phyloP scores from a whole-genome alignment of 1,140 invertebrate genomes.

The Habropoda laboriosa region DNA sequence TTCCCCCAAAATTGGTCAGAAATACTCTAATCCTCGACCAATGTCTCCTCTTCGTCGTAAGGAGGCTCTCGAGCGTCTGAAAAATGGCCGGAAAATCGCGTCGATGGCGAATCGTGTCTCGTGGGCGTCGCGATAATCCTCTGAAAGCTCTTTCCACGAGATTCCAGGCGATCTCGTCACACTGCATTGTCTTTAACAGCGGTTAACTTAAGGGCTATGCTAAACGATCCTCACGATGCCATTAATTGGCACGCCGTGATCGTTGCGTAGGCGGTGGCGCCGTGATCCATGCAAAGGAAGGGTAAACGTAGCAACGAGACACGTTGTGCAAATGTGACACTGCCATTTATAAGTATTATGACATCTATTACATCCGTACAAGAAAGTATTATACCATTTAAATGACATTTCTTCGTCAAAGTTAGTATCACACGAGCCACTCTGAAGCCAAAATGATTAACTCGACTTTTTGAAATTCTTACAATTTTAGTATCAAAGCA shows the following conservation, averaged over 20 bases:
- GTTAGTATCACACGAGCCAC: too few relatives aligned
- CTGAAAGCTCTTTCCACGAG: conserved; percentile 45
- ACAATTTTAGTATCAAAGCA: too few relatives aligned
- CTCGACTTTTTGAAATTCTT: too few relatives aligned
- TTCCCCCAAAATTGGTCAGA: too few relatives aligned
- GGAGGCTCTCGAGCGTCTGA: too few relatives aligned
- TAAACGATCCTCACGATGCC: conserved; percentile 36
- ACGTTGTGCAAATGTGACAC: background rate
- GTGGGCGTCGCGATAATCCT: conserved; percentile 39
- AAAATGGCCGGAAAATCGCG: conserved; percentile 7
- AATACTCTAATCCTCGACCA: too few relatives aligned
- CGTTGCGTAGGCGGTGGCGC: conserved; percentile 25
- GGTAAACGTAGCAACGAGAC: background rate
- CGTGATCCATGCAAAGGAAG: background rate
- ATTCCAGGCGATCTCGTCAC: conserved; percentile 53
- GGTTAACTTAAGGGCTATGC: conserved; percentile 17
- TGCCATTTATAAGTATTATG: too few relatives aligned
- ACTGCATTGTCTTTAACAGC: conserved; percentile 51
- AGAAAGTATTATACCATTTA: too few relatives aligned
- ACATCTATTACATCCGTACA: too few relatives aligned
- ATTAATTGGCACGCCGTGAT: conserved; percentile 36
- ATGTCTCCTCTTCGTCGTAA: too few relatives aligned
- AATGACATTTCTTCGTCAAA: too few relatives aligned
- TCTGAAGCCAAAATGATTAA: too few relatives aligned
- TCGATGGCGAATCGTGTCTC: background rate